phyloP scores from a whole-genome alignment of 2,888 invertebrate species.

The Agriopis marginaria region DNA sequence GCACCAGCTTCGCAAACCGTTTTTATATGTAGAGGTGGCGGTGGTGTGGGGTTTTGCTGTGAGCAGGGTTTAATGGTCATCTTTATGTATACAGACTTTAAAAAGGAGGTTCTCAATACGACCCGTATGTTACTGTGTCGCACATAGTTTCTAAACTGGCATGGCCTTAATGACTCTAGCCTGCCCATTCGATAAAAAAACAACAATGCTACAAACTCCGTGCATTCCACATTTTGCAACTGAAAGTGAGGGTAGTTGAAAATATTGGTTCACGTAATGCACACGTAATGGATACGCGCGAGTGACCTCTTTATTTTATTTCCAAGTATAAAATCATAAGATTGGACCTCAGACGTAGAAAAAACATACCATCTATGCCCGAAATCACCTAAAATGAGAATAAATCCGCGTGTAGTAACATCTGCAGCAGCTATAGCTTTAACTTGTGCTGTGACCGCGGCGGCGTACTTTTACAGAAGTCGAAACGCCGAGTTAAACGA shows the following conservation, averaged over 20 bases:
- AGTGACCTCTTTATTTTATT: constrained; percentile 73
- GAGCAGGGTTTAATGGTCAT: too few species aligned
- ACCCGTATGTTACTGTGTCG: too few species aligned
- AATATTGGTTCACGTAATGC: constrained; percentile 7
- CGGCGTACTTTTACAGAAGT: constrained; percentile 76
- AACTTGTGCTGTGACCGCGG: constrained; percentile 77
- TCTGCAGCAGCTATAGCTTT: constrained; percentile 75
- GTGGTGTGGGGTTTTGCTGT: too few species aligned
- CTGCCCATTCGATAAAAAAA: too few species aligned
- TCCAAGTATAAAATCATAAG: constrained; percentile 64
- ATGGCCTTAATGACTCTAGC: too few species aligned
- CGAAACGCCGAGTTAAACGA: constrained; percentile 74
- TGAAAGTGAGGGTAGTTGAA: constrained; percentile 62
- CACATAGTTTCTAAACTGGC: too few species aligned
- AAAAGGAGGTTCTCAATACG: too few species aligned
- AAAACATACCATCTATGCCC: constrained; percentile 65
- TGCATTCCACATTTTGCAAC: background rate
- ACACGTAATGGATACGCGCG: constrained; percentile 38
- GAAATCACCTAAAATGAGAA: constrained; percentile 77
- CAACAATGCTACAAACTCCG: too few species aligned
- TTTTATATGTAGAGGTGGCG: too few species aligned
- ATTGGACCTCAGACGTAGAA: constrained; percentile 59
- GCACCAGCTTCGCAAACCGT: too few species aligned
- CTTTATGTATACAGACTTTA: too few species aligned
- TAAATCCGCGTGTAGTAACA: constrained; percentile 70